Evolutionary conservation across 2,113 vertebrate genomes (phyloP).

Genomic region (Pogonocichla stellata): DNA sequence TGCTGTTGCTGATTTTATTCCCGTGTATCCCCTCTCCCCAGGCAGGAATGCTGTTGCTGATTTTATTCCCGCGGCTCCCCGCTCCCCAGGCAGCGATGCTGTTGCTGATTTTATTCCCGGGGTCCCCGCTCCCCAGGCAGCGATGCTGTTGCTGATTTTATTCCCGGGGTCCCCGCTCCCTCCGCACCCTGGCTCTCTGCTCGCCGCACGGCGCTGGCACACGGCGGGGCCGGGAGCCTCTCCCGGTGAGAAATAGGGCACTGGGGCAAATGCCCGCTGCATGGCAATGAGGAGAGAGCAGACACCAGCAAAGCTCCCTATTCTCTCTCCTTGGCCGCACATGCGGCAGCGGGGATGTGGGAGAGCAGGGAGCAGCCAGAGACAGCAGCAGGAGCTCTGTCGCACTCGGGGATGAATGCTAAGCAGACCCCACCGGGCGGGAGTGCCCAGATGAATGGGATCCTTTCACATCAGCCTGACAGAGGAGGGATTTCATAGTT

Average conservation of each 20-base stretch:
- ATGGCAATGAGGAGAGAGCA: background rate
- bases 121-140: no score
- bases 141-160: no score
- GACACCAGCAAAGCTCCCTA: background rate
- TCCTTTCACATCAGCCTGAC: slow-evolving; percentile 65
- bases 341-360: background rate
- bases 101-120: no score
- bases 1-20: no score
- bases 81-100: no score
- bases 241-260: slow-evolving; percentile 18
- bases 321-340: slow-evolving; percentile 31
- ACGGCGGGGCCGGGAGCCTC: background rate
- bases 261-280: slow-evolving; percentile 18
- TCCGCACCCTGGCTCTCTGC: no score
- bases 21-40: no score
- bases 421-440: slow-evolving; percentile 51
- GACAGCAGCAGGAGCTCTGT: slow-evolving; percentile 15
- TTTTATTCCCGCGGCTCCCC: no score
- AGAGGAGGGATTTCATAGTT: slow-evolving; percentile 56
- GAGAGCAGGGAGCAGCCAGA: slow-evolving; percentile 39
- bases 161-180: no score
- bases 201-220: slow-evolving; percentile 7
- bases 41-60: no score
- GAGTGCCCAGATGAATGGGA: slow-evolving; percentile 62
- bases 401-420: slow-evolving; percentile 34